Evolutionary conservation across 2,113 vertebrate genomes (phyloP).

Genomic region (Galbula dea): DNA sequence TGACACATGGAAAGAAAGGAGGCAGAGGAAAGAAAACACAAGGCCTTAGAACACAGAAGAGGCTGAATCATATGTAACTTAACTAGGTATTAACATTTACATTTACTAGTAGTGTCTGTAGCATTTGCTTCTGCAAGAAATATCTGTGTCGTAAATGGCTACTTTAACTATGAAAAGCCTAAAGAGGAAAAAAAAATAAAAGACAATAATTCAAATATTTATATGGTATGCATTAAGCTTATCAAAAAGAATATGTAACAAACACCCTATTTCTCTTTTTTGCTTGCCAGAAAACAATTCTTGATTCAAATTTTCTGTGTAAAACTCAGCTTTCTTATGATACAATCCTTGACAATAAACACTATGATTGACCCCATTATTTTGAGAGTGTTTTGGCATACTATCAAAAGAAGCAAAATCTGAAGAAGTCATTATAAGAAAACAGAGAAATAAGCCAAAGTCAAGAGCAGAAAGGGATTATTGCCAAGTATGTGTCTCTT

Average conservation of each 20-base stretch:
- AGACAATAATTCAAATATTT: background rate
- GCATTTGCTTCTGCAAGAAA: background rate
- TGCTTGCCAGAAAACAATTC: background rate
- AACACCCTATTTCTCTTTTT: background rate
- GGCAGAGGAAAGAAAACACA: background rate
- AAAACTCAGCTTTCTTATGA: background rate
- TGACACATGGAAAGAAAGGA: background rate
- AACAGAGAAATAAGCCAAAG: background rate
- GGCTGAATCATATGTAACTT: background rate
- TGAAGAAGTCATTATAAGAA: background rate
- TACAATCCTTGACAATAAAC: background rate
- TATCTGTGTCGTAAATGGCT: background rate
- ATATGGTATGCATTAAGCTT: background rate
- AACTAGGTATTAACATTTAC: background rate
- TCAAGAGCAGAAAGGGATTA: background rate
- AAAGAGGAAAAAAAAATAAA: background rate
- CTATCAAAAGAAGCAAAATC: background rate
- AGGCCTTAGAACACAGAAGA: background rate
- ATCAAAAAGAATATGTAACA: background rate
- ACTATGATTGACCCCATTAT: background rate
- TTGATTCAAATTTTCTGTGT: background rate
- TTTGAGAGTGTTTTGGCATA: background rate
- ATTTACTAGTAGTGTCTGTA: background rate
- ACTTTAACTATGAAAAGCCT: background rate
- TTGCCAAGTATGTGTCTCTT: background rate